Conservation (phyloP, 2,888 invertebrate genomes). For the Digitonthophagus gazella region DNA sequence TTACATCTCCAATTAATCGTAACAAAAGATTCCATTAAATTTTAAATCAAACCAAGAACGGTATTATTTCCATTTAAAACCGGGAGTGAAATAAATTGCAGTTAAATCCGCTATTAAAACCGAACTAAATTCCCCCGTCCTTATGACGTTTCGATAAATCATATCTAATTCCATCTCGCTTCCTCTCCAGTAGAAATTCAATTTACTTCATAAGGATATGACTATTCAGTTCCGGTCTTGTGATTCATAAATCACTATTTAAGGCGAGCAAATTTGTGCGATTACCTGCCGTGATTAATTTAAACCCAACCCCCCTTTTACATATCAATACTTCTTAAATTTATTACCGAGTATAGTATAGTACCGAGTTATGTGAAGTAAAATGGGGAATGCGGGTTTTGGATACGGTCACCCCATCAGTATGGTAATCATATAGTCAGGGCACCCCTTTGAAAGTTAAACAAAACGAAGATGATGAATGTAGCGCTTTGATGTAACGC, state of each 20-base stretch:
- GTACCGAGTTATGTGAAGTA: too few relatives aligned
- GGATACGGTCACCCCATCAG: neutral
- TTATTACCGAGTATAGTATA: too few relatives aligned
- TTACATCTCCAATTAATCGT: neutral
- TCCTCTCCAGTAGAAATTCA: neutral
- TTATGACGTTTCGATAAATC: neutral
- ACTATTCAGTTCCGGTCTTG: neutral
- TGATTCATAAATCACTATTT: neutral
- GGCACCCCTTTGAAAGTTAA: neutral
- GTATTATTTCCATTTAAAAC: neutral
- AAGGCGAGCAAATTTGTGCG: neutral
- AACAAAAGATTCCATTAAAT: neutral
- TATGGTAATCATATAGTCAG: neutral
- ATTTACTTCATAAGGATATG: neutral
- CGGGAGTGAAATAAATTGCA: neutral
- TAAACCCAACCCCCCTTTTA: neutral
- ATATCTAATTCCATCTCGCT: neutral
- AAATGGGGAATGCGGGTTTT: too few relatives aligned
- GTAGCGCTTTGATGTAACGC: neutral
- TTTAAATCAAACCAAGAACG: neutral
- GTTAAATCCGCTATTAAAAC: neutral
- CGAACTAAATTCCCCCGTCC: neutral
- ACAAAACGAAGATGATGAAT: neutral
- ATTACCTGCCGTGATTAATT: neutral
- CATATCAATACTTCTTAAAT: neutral